Evolutionary conservation across 2,113 vertebrate species (phyloP), one percentile per base, ranked within the genome.

Genomic region (Plestiodon gilberti): DNA sequence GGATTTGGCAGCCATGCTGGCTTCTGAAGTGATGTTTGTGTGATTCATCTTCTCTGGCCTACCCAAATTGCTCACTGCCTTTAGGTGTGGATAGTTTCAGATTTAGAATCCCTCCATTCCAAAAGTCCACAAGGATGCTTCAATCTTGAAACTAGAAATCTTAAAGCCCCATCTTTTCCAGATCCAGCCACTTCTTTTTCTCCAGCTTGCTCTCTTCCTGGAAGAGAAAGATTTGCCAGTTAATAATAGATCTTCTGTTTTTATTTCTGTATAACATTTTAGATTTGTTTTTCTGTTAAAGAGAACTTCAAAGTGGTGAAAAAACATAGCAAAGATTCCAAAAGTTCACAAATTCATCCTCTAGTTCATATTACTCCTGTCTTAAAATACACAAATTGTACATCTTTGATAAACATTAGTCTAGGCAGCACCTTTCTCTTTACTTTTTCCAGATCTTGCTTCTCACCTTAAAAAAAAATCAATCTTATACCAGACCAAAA

Each of bases 1-100:
- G 82, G 96, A 89, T 81, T 91, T 95, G 0, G 71, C 86, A 89
- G 94, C 93, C 86, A 89, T 85, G 0, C 84, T 93, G 83, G 96
- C 93, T 90, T 95, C 94, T 65, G 92, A 82, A 23, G 97, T 97
- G 92, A 95, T 96, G 92, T 98, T 98, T 84, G 97, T 98, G 95
- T 94, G 88, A 93, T 98, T 98, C 95, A 97, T 96, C 79, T 92
- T 92, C n/a, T 52, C 57, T 40, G 7, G 84, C 76, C 48, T 80
- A 57, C 87, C 90, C 57, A 90, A 76, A 65, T 2, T 83, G 67
- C 76, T 77, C 80, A 70, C 59, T 91, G 82, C 67, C 70, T 90
- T 90, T 89, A 83, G 25, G n/a, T 88, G 88, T 82, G 11, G 90
- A 85, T n/a, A 38, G 65, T 8, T 78, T 25, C 78, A 84, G 38